Evolutionary conservation across 92 coral and sea anemone genomes (phyloP), one percentile per base, ranked within the genome.

Genomic region (Porites rus): DNA sequence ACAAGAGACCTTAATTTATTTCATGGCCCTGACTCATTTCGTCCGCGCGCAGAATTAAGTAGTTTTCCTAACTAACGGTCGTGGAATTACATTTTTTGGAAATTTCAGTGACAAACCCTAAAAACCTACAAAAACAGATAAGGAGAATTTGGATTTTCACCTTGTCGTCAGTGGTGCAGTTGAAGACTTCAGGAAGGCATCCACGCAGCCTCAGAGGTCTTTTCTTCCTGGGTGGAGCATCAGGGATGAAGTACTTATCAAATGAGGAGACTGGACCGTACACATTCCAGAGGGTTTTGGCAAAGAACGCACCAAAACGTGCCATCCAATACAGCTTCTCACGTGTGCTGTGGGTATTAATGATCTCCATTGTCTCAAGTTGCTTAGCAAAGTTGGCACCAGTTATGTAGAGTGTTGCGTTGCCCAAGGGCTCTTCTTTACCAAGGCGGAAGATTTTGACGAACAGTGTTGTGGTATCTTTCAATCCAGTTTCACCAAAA

Each of bases 361-460:
- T 89, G 61, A 89, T 84, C 51, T 84, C 92, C 65, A 89, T 60
- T 51, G 92, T 84, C 5, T 67, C 58, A 22, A 89, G 82, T 62
- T 89, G 92, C 86, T 77, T 89, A 1, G 83, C 89, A 84, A 89
- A 89, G 72, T 89, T 83, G 20, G 80, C 69, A 6, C 73, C 38
- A 14, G 84, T 84, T 8, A 89, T 73, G 53, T 89, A 71, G 16
- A 89, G 84, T 38, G 59, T 72, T 7, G 79, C 92, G 3, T 74
- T 89, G 18, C 92, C 92, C 25, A 84, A 16, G 14, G 72, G 74
- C 8, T 84, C 62, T 10, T 84, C 79, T 31, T 69, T 69, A 12
- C 65, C 59, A 21, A 69, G 73, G 6, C 64, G 70, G 76, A 65
- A 77, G 18, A 89, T 62, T 2, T 67, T 71, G 6, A 89, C 89